Percentiles rank a stretch among this genome's conserved stretches.
These are phyloP conservation scores for Cecropterus lyciades DNA, from an alignment of 1,140 invertebrate genomes.

Conservation along the genomic window DNA sequence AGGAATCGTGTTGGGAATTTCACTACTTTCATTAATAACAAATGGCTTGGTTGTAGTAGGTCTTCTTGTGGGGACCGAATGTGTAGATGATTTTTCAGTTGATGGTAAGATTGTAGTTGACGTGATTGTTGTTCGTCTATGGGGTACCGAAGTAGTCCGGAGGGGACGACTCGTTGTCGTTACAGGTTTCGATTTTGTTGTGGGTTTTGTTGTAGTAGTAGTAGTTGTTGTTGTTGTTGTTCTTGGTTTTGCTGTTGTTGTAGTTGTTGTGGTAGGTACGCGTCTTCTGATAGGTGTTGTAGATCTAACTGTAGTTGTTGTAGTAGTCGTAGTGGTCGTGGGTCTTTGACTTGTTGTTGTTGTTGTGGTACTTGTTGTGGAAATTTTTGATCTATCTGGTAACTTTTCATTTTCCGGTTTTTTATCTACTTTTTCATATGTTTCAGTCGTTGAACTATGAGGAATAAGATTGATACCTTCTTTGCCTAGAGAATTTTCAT, in stretches of 20 bases:
- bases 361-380: constrained; percentile 44
- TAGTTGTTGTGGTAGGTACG: constrained; percentile 42
- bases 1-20: constrained; percentile 24
- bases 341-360: constrained; percentile 37
- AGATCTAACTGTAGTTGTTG: constrained; percentile 42
- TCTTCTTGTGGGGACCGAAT: constrained; percentile 16
- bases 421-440: constrained; percentile 37
- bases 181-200: constrained; percentile 40
- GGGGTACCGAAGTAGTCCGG: constrained; percentile 47
- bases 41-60: constrained; percentile 45
- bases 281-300: constrained; percentile 20
- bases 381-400: constrained; percentile 42
- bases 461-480: constrained; percentile 60
- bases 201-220: constrained; percentile 41
- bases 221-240: constrained; percentile 51
- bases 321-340: constrained; percentile 34
- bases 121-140: constrained; percentile 45
- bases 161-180: constrained; percentile 36
- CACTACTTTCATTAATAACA: constrained; percentile 23
- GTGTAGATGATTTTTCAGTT: constrained; percentile 2
- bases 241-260: constrained; percentile 48
- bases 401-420: constrained; percentile 22
- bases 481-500: constrained; percentile 63
- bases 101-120: constrained; percentile 32
- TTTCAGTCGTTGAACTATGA: constrained; percentile 45